phyloP scores from a whole-genome alignment of 35 echinoderm and acorn worm genomes.

The Holothuria glaberrima region DNA sequence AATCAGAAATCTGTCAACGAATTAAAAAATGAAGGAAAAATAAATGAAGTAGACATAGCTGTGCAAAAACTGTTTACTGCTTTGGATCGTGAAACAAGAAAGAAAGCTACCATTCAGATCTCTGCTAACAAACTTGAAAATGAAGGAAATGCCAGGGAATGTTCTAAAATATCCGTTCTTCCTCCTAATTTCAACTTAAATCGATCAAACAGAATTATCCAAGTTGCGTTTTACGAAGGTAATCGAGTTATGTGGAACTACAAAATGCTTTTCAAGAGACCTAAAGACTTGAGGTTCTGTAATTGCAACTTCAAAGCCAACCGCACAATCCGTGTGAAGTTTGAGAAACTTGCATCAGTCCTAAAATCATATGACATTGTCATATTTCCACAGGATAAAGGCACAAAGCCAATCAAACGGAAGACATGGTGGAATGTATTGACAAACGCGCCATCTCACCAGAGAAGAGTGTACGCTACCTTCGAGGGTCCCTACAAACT shows the following conservation, averaged over 20 bases:
- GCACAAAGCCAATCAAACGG: neutral
- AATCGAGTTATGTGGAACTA: neutral
- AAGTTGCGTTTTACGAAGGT: slow-evolving; percentile 19
- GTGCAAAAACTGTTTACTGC: too few relatives aligned
- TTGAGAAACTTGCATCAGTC: neutral
- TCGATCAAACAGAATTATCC: too few relatives aligned
- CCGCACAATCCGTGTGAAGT: neutral
- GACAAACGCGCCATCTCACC: neutral
- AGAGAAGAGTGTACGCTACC: slow-evolving; percentile 26
- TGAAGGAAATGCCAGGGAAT: too few relatives aligned
- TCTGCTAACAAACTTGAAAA: too few relatives aligned
- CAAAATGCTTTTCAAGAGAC: neutral
- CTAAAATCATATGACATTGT: slow-evolving; percentile 5
- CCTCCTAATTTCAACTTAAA: too few relatives aligned
- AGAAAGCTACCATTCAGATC: too few relatives aligned
- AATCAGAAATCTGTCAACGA: too few relatives aligned
- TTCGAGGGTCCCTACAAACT: slow-evolving; percentile 10
- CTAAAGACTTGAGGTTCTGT: neutral
- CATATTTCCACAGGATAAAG: slow-evolving; percentile 12
- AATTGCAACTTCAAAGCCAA: neutral
- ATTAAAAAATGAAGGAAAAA: too few relatives aligned
- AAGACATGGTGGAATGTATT: neutral
- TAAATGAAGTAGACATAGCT: too few relatives aligned
- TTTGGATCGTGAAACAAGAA: too few relatives aligned
- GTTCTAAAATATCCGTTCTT: too few relatives aligned